phyloP scores from a whole-genome alignment of 2,888 invertebrate genomes.

The Thelaira solivaga region DNA sequence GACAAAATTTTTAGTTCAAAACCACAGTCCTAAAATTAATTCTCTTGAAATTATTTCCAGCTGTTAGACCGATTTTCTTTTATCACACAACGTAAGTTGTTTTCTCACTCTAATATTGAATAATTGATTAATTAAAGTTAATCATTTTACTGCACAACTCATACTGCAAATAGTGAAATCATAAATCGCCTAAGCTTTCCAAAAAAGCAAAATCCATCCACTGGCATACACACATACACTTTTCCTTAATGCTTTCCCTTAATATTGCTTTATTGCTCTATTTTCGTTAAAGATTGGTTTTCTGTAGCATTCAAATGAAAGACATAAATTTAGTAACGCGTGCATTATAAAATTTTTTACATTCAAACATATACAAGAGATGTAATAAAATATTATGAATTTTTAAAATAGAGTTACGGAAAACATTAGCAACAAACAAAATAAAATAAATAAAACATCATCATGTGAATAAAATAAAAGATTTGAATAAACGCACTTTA shows the following conservation, averaged over 20 bases:
- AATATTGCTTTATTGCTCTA: neutral
- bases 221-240: neutral
- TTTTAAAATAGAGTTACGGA: neutral
- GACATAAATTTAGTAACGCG: conserved; percentile 73
- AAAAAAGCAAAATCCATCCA: too few relatives aligned
- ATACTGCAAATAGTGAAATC: too few relatives aligned
- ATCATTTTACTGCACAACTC: too few relatives aligned
- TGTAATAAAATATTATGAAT: conserved; percentile 17
- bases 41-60: too few relatives aligned
- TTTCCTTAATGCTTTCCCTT: neutral
- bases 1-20: too few relatives aligned
- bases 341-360: conserved; percentile 72
- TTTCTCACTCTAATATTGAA: too few relatives aligned
- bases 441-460: neutral
- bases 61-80: too few relatives aligned
- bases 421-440: neutral
- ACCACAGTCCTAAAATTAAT: too few relatives aligned
- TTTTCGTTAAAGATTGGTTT: neutral
- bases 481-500: neutral
- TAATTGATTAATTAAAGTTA: too few relatives aligned
- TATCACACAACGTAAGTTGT: too few relatives aligned
- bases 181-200: neutral
- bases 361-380: conserved; percentile 58
- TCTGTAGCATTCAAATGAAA: conserved; percentile 37
- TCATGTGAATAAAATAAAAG: neutral